A percentile compares a stretch with the other conserved stretches of the same genome.
phyloP scores from a whole-genome alignment of 2,888 invertebrate species.

The Harmothoe impar region DNA sequence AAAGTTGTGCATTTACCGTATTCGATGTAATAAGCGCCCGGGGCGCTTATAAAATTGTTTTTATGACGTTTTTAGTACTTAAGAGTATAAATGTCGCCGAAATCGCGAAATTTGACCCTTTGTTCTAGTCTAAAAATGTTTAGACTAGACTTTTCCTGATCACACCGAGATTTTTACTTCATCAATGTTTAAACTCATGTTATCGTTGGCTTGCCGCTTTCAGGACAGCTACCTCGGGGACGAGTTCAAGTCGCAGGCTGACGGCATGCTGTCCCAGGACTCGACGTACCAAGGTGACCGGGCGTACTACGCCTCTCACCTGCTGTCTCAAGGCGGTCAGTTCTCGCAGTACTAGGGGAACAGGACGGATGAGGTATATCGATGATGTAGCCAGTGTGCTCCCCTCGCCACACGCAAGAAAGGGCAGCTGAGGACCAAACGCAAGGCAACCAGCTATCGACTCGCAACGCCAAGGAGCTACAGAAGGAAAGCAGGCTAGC shows the following conservation, averaged over 20 bases:
- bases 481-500: slow-evolving; percentile 37
- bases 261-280: slow-evolving; percentile 96
- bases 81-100: no score
- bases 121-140: no score
- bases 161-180: neutral
- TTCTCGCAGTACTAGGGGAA: slow-evolving; percentile 80
- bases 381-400: slow-evolving; percentile 58
- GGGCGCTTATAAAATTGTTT: no score
- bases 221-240: slow-evolving; percentile 91
- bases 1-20: no score
- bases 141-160: no score
- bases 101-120: no score
- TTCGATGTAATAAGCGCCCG: no score
- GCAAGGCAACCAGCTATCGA: slow-evolving; percentile 60
- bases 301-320: slow-evolving; percentile 81
- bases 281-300: slow-evolving; percentile 90
- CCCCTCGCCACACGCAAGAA: slow-evolving; percentile 41
- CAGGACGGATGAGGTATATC: slow-evolving; percentile 18
- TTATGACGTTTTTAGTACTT: no score
- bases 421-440: slow-evolving; percentile 50
- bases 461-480: slow-evolving; percentile 52
- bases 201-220: slow-evolving; percentile 11
- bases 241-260: slow-evolving; percentile 96
- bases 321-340: slow-evolving; percentile 84
- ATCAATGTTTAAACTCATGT: neutral